Conservation (phyloP, 2,888 invertebrate species). For the Torymus texanus region DNA sequence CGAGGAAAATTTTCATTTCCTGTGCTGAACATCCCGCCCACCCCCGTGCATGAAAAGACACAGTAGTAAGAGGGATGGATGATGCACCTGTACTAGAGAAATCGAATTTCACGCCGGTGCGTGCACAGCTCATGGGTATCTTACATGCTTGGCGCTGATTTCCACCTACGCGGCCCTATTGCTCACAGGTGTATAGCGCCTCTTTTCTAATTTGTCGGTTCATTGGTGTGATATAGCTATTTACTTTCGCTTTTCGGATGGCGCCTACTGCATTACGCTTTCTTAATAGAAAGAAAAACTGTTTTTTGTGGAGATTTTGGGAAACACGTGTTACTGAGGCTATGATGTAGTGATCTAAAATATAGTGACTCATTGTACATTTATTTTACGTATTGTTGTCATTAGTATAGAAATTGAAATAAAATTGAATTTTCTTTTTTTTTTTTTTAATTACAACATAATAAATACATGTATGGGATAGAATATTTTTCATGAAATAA, state of each 20-base stretch:
- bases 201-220: constrained; percentile 35
- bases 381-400: not conserved
- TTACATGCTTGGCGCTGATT: constrained; percentile 5
- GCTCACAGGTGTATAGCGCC: too few relatives aligned
- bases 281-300: constrained; percentile 23
- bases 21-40: constrained; percentile 7
- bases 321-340: constrained; percentile 2
- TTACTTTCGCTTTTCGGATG: constrained; percentile 40
- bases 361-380: constrained; percentile 8
- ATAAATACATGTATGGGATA: too few relatives aligned
- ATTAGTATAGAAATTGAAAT: not conserved
- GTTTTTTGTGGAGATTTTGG: constrained; percentile 33
- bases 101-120: constrained; percentile 38
- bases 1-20: constrained; percentile 51
- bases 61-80: not conserved
- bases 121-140: not conserved
- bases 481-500: too few relatives aligned
- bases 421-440: not conserved
- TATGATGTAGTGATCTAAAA: not conserved
- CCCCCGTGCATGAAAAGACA: not conserved
- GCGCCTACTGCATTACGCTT: constrained; percentile 21
- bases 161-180: not conserved
- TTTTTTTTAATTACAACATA: too few relatives aligned
- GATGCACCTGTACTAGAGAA: constrained; percentile 39
- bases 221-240: constrained; percentile 23